Evolutionary conservation across 2,113 vertebrate species (phyloP).

Genomic region (Tragelaphus strepsiceros): DNA sequence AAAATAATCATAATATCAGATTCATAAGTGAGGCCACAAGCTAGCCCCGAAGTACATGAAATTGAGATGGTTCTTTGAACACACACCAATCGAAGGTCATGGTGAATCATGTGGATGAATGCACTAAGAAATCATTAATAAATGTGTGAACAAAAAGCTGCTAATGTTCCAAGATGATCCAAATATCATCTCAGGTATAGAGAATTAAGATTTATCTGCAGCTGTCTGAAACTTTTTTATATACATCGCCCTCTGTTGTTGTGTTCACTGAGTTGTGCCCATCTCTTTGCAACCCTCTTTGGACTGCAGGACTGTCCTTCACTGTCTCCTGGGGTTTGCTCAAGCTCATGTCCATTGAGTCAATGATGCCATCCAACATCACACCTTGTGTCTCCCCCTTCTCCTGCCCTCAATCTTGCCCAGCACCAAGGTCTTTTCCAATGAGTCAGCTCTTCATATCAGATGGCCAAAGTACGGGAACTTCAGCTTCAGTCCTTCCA

Average conservation of each 20-base stretch:
- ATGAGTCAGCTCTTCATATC: neutral
- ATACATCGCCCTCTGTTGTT: neutral
- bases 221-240: neutral
- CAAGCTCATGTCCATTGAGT: neutral
- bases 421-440: neutral
- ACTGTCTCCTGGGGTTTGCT: neutral
- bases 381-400: neutral
- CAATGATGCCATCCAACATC: neutral
- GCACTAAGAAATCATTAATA: neutral
- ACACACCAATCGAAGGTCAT: neutral
- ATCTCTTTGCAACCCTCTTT: neutral
- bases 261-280: neutral
- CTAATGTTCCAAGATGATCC: neutral
- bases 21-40: neutral
- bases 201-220: neutral
- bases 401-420: neutral
- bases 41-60: neutral
- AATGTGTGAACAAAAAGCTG: neutral
- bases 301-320: neutral
- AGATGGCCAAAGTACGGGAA: neutral
- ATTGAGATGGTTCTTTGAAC: neutral
- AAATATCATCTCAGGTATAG: neutral
- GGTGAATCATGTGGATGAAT: neutral
- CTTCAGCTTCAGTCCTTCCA: neutral
- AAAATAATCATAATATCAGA: neutral